Percentiles rank a stretch among this genome's conserved stretches.
These are phyloP conservation scores for Mionectes olivaceus DNA, from an alignment of 2,797 vertebrate species.

Conservation along the genomic window DNA sequence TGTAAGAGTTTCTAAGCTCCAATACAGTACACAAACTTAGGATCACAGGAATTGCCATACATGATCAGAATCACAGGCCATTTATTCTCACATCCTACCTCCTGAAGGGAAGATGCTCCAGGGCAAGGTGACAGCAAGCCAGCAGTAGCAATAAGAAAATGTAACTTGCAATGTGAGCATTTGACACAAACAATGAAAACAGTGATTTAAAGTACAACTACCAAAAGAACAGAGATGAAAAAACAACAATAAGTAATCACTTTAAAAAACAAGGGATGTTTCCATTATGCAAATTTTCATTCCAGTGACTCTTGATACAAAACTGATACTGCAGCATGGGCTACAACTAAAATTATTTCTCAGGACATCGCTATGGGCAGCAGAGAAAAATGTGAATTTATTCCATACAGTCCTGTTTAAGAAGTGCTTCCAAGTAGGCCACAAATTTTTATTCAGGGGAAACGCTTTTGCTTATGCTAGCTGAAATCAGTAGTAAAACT, in stretches of 20 bases:
- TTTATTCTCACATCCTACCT: not conserved
- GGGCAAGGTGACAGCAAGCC: not conserved
- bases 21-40: not conserved
- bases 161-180: not conserved
- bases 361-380: not conserved
- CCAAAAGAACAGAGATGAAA: not conserved
- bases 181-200: not conserved
- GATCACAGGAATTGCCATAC: not conserved
- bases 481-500: not conserved
- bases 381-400: not conserved
- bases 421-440: not conserved
- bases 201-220: not conserved
- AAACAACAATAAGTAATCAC: not conserved
- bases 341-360: constrained; percentile 24
- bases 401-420: not conserved
- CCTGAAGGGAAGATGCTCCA: not conserved
- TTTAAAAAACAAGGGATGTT: not conserved
- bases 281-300: not conserved
- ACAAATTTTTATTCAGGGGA: not conserved
- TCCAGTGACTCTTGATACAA: not conserved
- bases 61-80: not conserved
- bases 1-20: constrained; percentile 18
- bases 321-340: not conserved
- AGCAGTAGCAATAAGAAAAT: not conserved
- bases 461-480: not conserved